phyloP scores from a whole-genome alignment of 2,888 invertebrate genomes.

The Zaprionus obscuricornis region DNA sequence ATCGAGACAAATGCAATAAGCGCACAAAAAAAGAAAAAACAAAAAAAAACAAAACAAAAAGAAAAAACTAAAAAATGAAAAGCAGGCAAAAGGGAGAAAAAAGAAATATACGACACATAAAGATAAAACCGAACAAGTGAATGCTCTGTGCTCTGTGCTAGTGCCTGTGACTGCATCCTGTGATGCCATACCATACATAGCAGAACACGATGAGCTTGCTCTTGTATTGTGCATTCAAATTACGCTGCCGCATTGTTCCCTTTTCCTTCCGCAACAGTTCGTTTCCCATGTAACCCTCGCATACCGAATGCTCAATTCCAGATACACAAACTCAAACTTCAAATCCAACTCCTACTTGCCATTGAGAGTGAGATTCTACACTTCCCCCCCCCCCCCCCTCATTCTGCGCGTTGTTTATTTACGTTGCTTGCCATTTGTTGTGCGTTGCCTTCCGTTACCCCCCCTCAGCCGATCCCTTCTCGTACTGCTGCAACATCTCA shows the following conservation, averaged over 20 bases:
- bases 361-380: too few relatives aligned
- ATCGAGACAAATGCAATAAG: conserved; percentile 78
- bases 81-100: conserved; percentile 21
- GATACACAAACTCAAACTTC: conserved; percentile 2
- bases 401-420: conserved; percentile 66
- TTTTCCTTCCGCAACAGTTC: conserved; percentile 31
- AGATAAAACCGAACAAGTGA: conserved; percentile 60
- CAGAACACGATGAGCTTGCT: conserved; percentile 30
- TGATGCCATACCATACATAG: conserved; percentile 26
- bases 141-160: too few relatives aligned
- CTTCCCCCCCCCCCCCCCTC: conserved; percentile 9
- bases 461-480: background rate
- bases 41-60: conserved; percentile 15
- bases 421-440: conserved; percentile 72
- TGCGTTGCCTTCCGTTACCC: conserved; percentile 24
- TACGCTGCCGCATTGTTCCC: conserved; percentile 61
- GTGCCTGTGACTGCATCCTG: conserved; percentile 61
- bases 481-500: background rate
- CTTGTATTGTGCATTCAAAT: conserved; percentile 76
- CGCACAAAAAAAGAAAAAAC: conserved; percentile 38
- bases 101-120: conserved; percentile 51
- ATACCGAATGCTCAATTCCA: conserved; percentile 7
- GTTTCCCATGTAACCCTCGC: background rate
- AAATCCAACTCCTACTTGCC: background rate
- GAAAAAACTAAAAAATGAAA: conserved; percentile 8